Conservation (phyloP, 1,140 invertebrate genomes). For the Danaus plexippus region DNA sequence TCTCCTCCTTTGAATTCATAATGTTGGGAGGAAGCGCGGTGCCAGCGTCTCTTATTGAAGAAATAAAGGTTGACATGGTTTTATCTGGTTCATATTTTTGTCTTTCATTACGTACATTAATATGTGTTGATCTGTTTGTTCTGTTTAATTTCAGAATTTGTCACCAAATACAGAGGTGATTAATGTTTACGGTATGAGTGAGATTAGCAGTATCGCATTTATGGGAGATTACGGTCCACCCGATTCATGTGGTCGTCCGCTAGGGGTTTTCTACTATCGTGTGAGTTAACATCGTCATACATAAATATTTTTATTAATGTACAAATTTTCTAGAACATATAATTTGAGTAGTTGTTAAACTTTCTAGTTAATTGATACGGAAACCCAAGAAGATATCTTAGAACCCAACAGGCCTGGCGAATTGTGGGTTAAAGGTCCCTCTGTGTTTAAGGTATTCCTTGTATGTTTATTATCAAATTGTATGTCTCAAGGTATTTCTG, state of each 20-base stretch:
- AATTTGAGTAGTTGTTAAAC: not conserved
- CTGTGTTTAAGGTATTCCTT: constrained; percentile 36
- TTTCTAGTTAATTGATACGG: constrained; percentile 34
- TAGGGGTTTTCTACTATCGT: constrained; percentile 43
- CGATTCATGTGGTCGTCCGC: constrained; percentile 33
- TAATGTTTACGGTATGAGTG: constrained; percentile 44
- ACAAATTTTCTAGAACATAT: too few relatives aligned
- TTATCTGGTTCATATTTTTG: not conserved
- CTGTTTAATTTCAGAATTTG: constrained; percentile 26
- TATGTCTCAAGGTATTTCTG: too few relatives aligned
- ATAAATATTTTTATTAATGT: too few relatives aligned
- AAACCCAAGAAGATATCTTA: constrained; percentile 34
- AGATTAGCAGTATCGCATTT: constrained; percentile 33
- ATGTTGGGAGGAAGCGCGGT: constrained; percentile 48
- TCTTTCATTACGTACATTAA: too few relatives aligned
- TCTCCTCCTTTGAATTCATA: constrained; percentile 39
- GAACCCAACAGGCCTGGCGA: constrained; percentile 45
- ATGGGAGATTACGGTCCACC: constrained; percentile 21
- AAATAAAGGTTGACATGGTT: constrained; percentile 34
- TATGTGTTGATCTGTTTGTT: not conserved
- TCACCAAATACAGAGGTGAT: constrained; percentile 31
- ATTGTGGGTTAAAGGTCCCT: constrained; percentile 48
- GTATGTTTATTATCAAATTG: not conserved
- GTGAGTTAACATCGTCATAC: constrained; percentile 20
- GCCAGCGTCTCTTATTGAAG: constrained; percentile 28